Percentiles rank a stretch among this genome's conserved stretches.
These are phyloP conservation scores for Bradypodion pumilum DNA, from an alignment of 2,797 vertebrate species.

Conservation along the genomic window DNA sequence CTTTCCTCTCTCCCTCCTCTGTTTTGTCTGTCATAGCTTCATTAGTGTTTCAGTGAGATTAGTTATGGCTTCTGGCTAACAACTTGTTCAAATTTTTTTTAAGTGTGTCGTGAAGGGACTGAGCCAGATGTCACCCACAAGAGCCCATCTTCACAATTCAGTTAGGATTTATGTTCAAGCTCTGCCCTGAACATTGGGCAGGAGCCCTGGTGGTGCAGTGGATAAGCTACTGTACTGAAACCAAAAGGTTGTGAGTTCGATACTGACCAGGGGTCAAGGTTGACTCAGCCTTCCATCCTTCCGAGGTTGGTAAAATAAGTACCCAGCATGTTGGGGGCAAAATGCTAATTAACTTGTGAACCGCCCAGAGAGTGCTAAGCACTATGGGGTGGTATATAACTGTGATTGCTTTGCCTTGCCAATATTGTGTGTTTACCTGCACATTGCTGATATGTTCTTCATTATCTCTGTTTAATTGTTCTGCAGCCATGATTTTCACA, in stretches of 20 bases:
- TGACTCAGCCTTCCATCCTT: too few relatives aligned
- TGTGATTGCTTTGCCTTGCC: background rate
- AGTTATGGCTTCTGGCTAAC: background rate
- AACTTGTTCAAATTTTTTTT: background rate
- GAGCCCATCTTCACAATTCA: background rate
- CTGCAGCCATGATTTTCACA: background rate
- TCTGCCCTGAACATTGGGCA: too few relatives aligned
- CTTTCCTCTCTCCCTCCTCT: too few relatives aligned
- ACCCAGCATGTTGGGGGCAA: too few relatives aligned
- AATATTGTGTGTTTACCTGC: background rate
- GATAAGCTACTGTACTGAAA: too few relatives aligned
- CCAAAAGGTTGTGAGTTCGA: too few relatives aligned
- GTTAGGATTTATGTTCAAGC: background rate
- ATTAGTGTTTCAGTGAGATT: background rate
- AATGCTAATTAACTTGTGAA: too few relatives aligned
- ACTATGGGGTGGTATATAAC: too few relatives aligned
- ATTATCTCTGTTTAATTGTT: slow-evolving; percentile 14
- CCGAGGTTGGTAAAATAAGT: too few relatives aligned
- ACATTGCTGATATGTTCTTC: slow-evolving; percentile 20
- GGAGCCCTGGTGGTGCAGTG: too few relatives aligned
- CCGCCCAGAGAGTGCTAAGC: too few relatives aligned
- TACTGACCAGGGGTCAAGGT: too few relatives aligned
- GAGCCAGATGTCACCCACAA: background rate
- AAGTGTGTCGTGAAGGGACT: background rate
- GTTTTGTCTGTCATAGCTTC: background rate